Conservation (phyloP, 2,113 vertebrate species). For the Hystrix cristata region DNA sequence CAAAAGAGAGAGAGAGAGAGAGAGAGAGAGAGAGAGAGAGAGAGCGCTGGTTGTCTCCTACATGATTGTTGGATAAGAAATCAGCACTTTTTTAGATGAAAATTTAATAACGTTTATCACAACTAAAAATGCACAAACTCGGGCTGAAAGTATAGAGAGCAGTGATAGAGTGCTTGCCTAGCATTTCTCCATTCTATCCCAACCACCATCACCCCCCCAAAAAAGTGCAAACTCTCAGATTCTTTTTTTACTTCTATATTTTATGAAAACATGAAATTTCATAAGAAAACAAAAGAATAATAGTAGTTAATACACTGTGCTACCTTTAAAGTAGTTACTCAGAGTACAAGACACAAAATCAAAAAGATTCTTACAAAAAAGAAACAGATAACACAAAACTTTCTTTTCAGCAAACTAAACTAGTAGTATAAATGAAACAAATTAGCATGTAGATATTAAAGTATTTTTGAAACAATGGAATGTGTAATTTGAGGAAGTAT, state of each 20-base stretch:
- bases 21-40: not conserved
- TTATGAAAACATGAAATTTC: not conserved
- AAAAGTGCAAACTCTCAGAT: not conserved
- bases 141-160: not conserved
- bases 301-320: not conserved
- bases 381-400: not conserved
- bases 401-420: not conserved
- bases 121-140: not conserved
- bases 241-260: not conserved
- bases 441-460: not conserved
- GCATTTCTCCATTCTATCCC: not conserved
- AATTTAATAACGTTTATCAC: constrained; percentile 30
- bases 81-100: not conserved
- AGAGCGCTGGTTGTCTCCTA: not conserved
- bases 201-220: not conserved
- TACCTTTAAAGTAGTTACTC: not conserved
- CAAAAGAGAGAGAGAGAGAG: not conserved
- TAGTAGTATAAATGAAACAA: not conserved
- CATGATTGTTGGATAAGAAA: not conserved
- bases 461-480: not conserved
- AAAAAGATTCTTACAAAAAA: not conserved
- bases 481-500: not conserved
- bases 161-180: not conserved
- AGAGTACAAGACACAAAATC: not conserved
- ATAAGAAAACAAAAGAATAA: not conserved